Percentiles rank a stretch among this genome's conserved stretches.
Conservation (phyloP, 1,140 invertebrate genomes). For the Euborellia annulipes region DNA sequence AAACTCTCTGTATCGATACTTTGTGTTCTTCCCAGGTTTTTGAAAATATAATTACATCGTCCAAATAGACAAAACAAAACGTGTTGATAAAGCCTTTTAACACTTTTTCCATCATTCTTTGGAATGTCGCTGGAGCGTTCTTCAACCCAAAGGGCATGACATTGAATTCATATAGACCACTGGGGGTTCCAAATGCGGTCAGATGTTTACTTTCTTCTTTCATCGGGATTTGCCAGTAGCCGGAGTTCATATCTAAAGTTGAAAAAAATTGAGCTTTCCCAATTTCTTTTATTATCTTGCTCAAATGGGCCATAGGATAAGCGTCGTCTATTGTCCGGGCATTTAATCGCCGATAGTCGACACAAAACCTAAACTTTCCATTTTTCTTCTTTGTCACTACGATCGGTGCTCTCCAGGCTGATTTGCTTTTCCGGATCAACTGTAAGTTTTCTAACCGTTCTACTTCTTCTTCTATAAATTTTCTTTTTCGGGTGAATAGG, state of each 20-base stretch:
- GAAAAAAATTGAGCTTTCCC: slow-evolving; percentile 29
- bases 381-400: too few species aligned
- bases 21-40: not conserved
- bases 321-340: slow-evolving; percentile 26
- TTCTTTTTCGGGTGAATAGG: too few species aligned
- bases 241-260: slow-evolving; percentile 30
- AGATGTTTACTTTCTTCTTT: slow-evolving; percentile 20
- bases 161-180: slow-evolving; percentile 19
- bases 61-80: slow-evolving; percentile 21
- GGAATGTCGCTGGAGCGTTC: slow-evolving; percentile 21
- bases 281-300: slow-evolving; percentile 30
- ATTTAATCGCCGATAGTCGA: slow-evolving; percentile 28
- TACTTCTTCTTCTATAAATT: too few species aligned
- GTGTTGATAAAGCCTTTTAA: slow-evolving; percentile 17
- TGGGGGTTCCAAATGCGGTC: slow-evolving; percentile 17
- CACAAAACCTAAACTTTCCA: slow-evolving; percentile 25
- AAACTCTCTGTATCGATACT: slow-evolving; percentile 8
- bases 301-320: slow-evolving; percentile 35
- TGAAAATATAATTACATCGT: slow-evolving; percentile 16
- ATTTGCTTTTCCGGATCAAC: too few species aligned
- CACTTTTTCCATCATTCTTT: slow-evolving; percentile 24
- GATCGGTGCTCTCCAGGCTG: too few species aligned
- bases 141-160: slow-evolving; percentile 20
- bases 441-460: too few species aligned
- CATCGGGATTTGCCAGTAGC: slow-evolving; percentile 30